phyloP scores from a whole-genome alignment of 2,113 vertebrate genomes.

The Seriola quinqueradiata region DNA sequence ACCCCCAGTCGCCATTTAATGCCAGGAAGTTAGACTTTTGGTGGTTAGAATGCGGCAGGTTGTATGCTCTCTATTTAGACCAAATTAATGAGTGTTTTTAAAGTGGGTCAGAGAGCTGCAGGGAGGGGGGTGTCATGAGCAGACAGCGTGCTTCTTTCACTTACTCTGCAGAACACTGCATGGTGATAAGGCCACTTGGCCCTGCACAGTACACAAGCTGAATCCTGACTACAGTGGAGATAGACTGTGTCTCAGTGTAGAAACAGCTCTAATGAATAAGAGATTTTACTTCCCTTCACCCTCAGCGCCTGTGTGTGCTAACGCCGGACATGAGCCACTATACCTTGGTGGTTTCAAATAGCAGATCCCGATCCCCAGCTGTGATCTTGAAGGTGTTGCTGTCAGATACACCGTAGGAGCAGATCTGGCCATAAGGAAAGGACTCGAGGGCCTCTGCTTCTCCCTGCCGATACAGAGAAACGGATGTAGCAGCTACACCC shows the following conservation, averaged over 20 bases:
- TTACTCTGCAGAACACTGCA: slow-evolving; percentile 51
- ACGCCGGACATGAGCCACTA: background rate
- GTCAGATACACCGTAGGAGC: slow-evolving; percentile 90
- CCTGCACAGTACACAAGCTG: slow-evolving; percentile 3
- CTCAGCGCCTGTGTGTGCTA: background rate
- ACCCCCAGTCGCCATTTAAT: slow-evolving; percentile 66
- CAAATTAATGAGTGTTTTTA: slow-evolving; percentile 73
- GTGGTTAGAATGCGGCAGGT: slow-evolving; percentile 67
- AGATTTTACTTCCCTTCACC: background rate
- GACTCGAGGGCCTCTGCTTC: slow-evolving; percentile 91
- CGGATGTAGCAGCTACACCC: slow-evolving; percentile 89
- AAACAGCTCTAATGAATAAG: background rate
- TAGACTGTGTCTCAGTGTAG: background rate
- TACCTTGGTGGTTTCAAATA: slow-evolving; percentile 94
- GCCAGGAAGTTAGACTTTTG: slow-evolving; percentile 71
- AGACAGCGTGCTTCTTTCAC: slow-evolving; percentile 66
- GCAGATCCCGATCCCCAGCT: slow-evolving; percentile 89
- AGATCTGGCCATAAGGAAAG: slow-evolving; percentile 91
- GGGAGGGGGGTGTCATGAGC: slow-evolving; percentile 43
- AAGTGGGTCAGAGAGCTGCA: slow-evolving; percentile 61
- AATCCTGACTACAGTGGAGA: background rate
- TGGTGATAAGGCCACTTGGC: slow-evolving; percentile 58
- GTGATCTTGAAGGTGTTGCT: slow-evolving; percentile 91
- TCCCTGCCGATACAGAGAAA: slow-evolving; percentile 91
- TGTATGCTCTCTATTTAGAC: slow-evolving; percentile 73